Base-by-base conservation (phyloP, 2,888 invertebrate genomes). In the Cacoxenus indagator region DNA sequence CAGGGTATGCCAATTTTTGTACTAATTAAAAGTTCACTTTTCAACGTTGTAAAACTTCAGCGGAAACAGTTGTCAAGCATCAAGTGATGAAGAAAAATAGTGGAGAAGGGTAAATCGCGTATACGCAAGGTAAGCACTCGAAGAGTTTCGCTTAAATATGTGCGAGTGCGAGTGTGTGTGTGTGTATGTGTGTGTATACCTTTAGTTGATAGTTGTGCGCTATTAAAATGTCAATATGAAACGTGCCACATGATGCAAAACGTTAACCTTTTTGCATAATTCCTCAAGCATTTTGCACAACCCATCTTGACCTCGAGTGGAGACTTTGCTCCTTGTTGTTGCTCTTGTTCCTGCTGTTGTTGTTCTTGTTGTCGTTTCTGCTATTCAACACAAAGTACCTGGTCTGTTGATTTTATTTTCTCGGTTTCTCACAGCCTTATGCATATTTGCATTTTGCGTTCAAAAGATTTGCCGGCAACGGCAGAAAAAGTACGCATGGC, bases 11-110 rank as follows among this genome's bases (percentile, higher is more conserved):
- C 76, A 73, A 72, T 77, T 77, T 70, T 70, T 57, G 26, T 68
- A 70, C 62, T 65, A 72, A 72, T 76, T 77, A 75, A 73, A 74
- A 74, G 68, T 72, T n/a, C 59, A 31, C 26, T 43, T 11, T 31
- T 31, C 4, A 31, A 31, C 9, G 9, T 9, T 31, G 51, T 73
- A 73, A 43, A 57, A 64, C 45, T 27, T n/a, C n/a, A n/a, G n/a
- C 31, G 31, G 31, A 29, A 27, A 57, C 55, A 65, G 55, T 31
- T 27, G 31, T 75, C 73, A 75, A 77, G 62, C 72, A 68, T 14
- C 26, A 64, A 66, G 74, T 67, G 73, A n/a, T n/a, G 70, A 69
- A 68, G 65, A 73, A 72, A 59, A 72, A 73, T 67, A 74, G n/a
- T n/a, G n/a, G n/a, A n/a, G n/a, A n/a, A n/a, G n/a, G n/a, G n/a